phyloP scores from a whole-genome alignment of 2,797 vertebrate species.

The Pipistrellus nathusii region DNA sequence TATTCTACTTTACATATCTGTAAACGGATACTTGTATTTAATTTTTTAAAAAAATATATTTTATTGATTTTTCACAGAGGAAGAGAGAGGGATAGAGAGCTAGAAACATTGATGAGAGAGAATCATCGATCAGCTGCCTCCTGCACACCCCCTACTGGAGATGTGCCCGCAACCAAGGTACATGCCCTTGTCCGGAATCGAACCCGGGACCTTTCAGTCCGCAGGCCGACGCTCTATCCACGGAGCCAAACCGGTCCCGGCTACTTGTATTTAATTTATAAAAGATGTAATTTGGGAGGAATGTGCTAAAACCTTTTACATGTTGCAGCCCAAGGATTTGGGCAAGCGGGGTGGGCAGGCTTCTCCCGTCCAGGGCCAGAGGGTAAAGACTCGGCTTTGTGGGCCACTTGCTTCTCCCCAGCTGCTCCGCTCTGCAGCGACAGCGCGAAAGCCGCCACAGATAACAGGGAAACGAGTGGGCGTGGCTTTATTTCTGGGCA shows the following conservation, averaged over 20 bases:
- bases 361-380: neutral
- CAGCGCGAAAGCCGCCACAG: fast-evolving
- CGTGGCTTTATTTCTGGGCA: neutral
- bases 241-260: too few relatives aligned
- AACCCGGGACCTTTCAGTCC: too few relatives aligned
- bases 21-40: neutral
- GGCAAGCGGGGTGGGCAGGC: neutral
- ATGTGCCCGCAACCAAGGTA: too few relatives aligned
- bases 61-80: too few relatives aligned
- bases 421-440: neutral
- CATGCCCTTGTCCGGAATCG: too few relatives aligned
- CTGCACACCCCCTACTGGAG: too few relatives aligned
- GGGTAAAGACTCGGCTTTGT: neutral
- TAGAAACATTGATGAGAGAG: too few relatives aligned
- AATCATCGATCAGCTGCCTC: too few relatives aligned
- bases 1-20: neutral
- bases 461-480: neutral
- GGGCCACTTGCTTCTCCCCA: neutral
- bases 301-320: neutral
- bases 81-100: too few relatives aligned
- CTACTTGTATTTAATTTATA: neutral
- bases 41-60: neutral
- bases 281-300: neutral
- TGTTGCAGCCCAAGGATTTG: neutral
- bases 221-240: too few relatives aligned